Evolutionary conservation across 2,797 vertebrate genomes (phyloP).

Genomic region (Tachyglossus aculeatus): DNA sequence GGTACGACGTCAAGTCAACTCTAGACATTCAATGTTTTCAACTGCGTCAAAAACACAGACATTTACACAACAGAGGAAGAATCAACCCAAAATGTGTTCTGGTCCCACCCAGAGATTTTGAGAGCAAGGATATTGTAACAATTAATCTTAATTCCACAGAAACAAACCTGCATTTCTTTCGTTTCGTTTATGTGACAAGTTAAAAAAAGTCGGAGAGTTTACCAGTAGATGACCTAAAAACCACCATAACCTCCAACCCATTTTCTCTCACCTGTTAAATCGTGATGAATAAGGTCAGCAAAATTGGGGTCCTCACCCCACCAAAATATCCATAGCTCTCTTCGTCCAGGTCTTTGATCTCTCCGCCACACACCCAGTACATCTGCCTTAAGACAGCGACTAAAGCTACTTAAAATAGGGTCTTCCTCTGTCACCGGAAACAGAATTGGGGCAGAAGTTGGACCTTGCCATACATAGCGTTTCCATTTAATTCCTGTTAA

Average conservation of each 20-base stretch:
- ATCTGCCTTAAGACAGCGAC: conserved; percentile 95
- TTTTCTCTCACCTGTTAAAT: conserved; percentile 85
- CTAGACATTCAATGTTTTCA: no score
- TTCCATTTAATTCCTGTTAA: conserved; percentile 99
- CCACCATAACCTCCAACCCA: background rate
- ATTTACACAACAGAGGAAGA: no score
- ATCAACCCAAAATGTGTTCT: no score
- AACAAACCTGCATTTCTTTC: fast-evolving
- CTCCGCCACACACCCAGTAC: conserved; percentile 95
- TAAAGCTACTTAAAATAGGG: conserved; percentile 98
- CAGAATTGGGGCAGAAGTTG: conserved; percentile 94
- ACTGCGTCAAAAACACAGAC: no score
- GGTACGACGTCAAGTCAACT: no score
- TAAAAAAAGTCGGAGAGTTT: background rate
- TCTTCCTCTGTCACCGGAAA: conserved; percentile 98
- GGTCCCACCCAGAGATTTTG: no score
- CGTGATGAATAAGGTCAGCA: conserved; percentile 93
- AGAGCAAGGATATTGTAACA: no score
- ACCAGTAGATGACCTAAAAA: background rate
- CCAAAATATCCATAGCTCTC: conserved; percentile 98
- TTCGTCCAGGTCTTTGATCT: conserved; percentile 91
- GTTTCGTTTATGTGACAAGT: background rate
- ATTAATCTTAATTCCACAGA: background rate
- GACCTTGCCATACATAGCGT: conserved; percentile 95
- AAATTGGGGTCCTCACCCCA: conserved; percentile 98